These are phyloP conservation scores for Montipora sp. DNA, from an alignment of 64 coral and sea anemone species.

Conservation along the genomic window DNA sequence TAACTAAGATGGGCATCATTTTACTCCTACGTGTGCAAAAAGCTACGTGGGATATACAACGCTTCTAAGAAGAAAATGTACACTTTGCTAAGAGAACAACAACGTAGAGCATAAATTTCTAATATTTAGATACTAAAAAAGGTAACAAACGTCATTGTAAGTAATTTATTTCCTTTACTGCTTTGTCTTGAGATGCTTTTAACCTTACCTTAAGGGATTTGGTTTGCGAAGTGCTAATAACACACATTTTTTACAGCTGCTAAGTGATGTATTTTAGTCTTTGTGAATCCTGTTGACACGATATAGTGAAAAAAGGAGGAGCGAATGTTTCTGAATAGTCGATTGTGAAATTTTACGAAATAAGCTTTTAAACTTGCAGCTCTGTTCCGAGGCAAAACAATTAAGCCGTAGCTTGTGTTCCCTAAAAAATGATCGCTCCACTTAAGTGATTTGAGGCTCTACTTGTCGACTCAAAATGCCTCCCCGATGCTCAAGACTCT, in stretches of 20 bases:
- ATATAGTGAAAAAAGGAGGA: slow-evolving; percentile 8
- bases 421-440: too few species aligned
- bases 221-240: slow-evolving; percentile 11
- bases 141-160: background rate
- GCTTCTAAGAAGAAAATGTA: background rate
- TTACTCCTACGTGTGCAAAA: background rate
- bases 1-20: background rate
- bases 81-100: too few species aligned
- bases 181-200: background rate
- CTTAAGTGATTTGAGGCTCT: too few species aligned
- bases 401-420: too few species aligned
- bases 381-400: background rate
- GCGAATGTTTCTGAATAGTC: background rate
- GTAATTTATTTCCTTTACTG: background rate
- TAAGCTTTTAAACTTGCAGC: background rate
- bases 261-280: slow-evolving; percentile 36
- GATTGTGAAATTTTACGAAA: background rate
- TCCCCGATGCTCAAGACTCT: background rate
- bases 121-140: too few species aligned
- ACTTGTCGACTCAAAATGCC: too few species aligned
- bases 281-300: slow-evolving; percentile 19
- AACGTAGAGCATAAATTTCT: too few species aligned
- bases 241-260: slow-evolving; percentile 2
- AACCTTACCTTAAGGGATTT: slow-evolving; percentile 37
- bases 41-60: background rate